Evolutionary conservation across 1,140 invertebrate species (phyloP).

Genomic region (Diorhabda elongata): DNA sequence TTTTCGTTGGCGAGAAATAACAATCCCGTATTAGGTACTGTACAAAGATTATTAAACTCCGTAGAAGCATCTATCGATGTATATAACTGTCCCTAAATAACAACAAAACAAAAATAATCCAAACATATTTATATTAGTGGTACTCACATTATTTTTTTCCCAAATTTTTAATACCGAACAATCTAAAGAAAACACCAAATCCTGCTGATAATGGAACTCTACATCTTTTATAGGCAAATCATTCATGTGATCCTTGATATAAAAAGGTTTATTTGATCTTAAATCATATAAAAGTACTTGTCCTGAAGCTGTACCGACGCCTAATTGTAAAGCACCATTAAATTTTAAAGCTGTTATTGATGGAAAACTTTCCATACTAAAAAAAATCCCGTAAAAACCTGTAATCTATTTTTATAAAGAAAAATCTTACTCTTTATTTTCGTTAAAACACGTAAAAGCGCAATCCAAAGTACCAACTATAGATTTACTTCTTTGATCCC

Average conservation of each 20-base stretch:
- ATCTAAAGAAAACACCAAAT: constrained; percentile 90
- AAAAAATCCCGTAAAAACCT: constrained; percentile 15
- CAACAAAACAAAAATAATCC: neutral
- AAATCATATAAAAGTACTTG: constrained; percentile 95
- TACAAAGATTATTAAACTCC: constrained; percentile 85
- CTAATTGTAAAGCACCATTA: constrained; percentile 79
- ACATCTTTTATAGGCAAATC: constrained; percentile 87
- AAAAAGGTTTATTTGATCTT: constrained; percentile 80
- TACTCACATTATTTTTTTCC: constrained; percentile 80
- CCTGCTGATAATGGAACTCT: constrained; percentile 76
- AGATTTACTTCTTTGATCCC: constrained; percentile 81
- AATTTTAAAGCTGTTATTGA: constrained; percentile 77
- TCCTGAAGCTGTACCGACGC: constrained; percentile 88
- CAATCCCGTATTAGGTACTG: constrained; percentile 85
- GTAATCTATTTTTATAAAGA: constrained; percentile 3
- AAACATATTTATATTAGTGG: neutral
- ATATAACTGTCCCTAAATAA: constrained; percentile 80
- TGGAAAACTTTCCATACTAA: constrained; percentile 63
- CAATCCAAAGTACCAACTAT: constrained; percentile 81
- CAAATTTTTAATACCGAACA: constrained; percentile 90
- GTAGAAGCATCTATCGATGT: constrained; percentile 87
- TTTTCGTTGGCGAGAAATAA: constrained; percentile 93
- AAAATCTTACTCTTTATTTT: constrained; percentile 48
- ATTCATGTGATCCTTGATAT: constrained; percentile 94
- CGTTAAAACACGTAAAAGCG: constrained; percentile 65